Percentiles rank a stretch among this genome's conserved stretches.
Evolutionary conservation across 1,140 invertebrate genomes (phyloP).

Genomic region (Theocolax elegans): DNA sequence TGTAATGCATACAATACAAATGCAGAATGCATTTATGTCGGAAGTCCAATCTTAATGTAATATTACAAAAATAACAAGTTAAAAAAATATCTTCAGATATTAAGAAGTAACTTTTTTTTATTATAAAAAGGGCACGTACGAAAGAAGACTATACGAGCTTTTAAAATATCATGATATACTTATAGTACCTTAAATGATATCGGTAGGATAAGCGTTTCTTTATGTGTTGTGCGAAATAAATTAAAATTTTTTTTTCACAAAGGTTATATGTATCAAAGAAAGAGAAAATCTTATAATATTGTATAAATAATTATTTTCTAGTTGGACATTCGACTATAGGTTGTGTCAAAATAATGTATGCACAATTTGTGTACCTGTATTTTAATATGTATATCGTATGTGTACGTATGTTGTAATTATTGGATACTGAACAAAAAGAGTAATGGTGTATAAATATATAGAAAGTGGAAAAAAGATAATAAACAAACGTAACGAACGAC

Average conservation of each 20-base stretch:
- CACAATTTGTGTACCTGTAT: conserved; percentile 39
- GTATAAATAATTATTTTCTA: conserved; percentile 8
- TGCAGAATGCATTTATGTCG: not conserved
- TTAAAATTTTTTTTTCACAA: no score
- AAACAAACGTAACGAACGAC: conserved; percentile 15
- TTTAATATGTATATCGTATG: conserved; percentile 12
- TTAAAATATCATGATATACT: no score
- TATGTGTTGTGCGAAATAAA: no score
- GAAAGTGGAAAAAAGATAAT: not conserved
- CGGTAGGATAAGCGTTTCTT: no score
- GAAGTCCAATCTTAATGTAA: conserved; percentile 22
- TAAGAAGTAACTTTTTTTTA: no score
- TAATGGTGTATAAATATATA: not conserved
- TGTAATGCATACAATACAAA: not conserved
- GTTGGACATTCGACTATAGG: conserved; percentile 46
- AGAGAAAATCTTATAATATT: no score
- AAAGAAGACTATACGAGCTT: no score
- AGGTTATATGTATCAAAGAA: no score
- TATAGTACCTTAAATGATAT: no score
- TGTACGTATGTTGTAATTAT: conserved; percentile 6
- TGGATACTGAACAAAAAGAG: conserved; percentile 11
- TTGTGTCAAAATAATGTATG: conserved; percentile 41
- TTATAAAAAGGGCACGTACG: no score
- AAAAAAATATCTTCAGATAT: no score
- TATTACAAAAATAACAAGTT: no score